phyloP scores from a whole-genome alignment of 2,113 vertebrate genomes.

The Cettia cetti region DNA sequence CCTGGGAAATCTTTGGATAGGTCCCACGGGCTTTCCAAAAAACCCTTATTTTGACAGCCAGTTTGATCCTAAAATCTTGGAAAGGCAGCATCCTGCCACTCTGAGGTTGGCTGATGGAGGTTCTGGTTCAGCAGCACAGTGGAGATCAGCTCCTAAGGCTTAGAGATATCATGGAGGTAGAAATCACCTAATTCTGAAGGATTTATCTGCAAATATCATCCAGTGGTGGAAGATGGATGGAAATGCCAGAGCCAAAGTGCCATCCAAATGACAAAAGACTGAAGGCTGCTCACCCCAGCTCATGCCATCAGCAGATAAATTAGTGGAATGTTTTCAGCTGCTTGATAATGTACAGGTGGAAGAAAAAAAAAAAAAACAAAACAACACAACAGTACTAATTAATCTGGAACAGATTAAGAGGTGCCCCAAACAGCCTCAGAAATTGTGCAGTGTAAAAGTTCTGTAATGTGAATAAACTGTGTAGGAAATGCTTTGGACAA shows the following conservation, averaged over 20 bases:
- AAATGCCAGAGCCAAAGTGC: not conserved
- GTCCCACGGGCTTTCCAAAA: not conserved
- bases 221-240: not conserved
- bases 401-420: not conserved
- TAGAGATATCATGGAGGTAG: not conserved
- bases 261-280: not conserved
- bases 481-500: not conserved
- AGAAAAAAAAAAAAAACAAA: not conserved
- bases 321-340: conserved; percentile 7
- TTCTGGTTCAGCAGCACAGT: not conserved
- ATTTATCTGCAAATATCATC: not conserved
- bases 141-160: not conserved
- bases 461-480: not conserved
- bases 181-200: not conserved
- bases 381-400: not conserved
- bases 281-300: not conserved
- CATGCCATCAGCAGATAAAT: not conserved
- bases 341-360: not conserved
- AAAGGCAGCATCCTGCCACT: not conserved
- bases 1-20: rapidly evolving
- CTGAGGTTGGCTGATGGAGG: not conserved
- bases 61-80: not conserved
- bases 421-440: not conserved
- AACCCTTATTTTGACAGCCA: not conserved
- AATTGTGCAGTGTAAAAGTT: not conserved